Percentiles rank a stretch among this genome's conserved stretches.
phyloP scores from a whole-genome alignment of 2,888 invertebrate genomes.

The Tridacna gigas region DNA sequence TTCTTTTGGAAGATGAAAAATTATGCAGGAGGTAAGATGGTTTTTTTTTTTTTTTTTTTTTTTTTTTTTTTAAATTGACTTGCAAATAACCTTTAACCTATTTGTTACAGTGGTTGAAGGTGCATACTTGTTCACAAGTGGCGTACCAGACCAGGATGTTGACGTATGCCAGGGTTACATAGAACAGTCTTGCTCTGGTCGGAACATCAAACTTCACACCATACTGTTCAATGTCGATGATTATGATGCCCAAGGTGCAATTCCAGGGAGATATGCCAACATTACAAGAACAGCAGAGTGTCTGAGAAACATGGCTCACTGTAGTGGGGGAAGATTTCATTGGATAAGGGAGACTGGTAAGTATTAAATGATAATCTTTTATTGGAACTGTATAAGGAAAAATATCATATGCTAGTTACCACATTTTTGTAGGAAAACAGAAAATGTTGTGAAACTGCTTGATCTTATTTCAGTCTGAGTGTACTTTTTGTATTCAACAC shows the following conservation, averaged over 20 bases:
- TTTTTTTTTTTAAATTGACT: no score
- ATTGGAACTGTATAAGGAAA: no score
- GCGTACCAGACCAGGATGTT: constrained; percentile 84
- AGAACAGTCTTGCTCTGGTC: constrained; percentile 80
- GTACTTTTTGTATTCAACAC: no score
- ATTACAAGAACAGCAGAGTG: constrained; percentile 84
- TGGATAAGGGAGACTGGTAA: constrained; percentile 85
- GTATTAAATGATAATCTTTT: no score
- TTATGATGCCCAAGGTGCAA: constrained; percentile 83
- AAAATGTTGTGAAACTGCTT: no score
- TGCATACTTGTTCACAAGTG: constrained; percentile 85
- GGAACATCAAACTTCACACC: constrained; percentile 79
- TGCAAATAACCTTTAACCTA: background rate
- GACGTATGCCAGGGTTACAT: constrained; percentile 80
- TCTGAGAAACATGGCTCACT: constrained; percentile 83
- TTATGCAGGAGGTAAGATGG: no score
- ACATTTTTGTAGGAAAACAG: no score
- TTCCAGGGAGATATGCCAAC: constrained; percentile 84
- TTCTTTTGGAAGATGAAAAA: no score
- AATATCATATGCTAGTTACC: no score
- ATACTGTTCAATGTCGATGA: constrained; percentile 85
- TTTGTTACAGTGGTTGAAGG: constrained; percentile 74
- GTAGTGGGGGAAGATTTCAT: constrained; percentile 84
- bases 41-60: no score
- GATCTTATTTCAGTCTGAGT: no score